A percentile compares a stretch with the other conserved stretches of the same genome.
Evolutionary conservation across 2,797 vertebrate species (phyloP).

Genomic region (Arremon brunneinucha): DNA sequence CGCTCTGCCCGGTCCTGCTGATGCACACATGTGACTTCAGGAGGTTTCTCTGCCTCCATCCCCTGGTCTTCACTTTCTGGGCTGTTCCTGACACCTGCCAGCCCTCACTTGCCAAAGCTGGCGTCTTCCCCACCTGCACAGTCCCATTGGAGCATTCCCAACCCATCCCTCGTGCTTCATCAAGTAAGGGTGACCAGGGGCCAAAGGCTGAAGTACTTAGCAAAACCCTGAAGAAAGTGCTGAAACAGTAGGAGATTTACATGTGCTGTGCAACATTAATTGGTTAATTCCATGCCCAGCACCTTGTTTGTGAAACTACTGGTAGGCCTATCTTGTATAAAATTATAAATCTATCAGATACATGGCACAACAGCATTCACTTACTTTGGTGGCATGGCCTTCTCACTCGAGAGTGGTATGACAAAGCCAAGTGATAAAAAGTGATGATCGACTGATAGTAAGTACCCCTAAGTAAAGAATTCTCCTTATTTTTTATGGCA

Average conservation of each 20-base stretch:
- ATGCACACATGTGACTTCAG: background rate
- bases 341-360: background rate
- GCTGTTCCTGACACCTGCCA: background rate
- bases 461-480: background rate
- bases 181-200: background rate
- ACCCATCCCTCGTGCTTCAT: background rate
- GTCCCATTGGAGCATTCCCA: background rate
- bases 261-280: background rate
- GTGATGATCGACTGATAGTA: background rate
- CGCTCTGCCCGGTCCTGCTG: background rate
- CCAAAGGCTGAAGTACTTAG: background rate
- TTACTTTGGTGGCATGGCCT: background rate
- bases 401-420: background rate
- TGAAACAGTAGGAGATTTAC: background rate
- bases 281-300: background rate
- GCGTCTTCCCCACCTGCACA: background rate
- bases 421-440: constrained; percentile 9
- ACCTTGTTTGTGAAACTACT: background rate
- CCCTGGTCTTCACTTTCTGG: background rate
- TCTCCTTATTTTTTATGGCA: background rate
- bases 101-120: background rate
- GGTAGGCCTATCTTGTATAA: background rate
- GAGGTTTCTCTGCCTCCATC: background rate
- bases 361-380: background rate
- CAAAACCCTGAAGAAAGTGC: background rate